Conservation (phyloP, 2,113 vertebrate genomes). For the Bujurquina vittata region DNA sequence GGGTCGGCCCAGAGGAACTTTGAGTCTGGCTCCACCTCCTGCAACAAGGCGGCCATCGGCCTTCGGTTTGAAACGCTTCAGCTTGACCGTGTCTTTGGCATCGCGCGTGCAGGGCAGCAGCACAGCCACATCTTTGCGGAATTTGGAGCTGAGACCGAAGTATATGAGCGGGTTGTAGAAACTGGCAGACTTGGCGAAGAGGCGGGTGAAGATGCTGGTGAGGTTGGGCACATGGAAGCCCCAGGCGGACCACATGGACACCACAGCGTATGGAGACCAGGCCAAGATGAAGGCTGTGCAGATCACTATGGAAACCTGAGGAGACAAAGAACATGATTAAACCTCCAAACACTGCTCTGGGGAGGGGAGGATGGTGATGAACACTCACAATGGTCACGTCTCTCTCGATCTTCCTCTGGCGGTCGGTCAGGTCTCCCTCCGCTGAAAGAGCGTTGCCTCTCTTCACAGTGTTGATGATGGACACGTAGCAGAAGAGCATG, state of each 20-base stretch:
- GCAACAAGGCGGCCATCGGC: slow-evolving; percentile 28
- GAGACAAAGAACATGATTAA: not conserved
- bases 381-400: slow-evolving; percentile 80
- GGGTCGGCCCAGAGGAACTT: not conserved
- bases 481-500: slow-evolving; percentile 83
- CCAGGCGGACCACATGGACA: slow-evolving; percentile 83
- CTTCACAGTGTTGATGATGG: slow-evolving; percentile 86
- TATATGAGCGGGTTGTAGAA: slow-evolving; percentile 90
- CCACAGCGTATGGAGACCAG: slow-evolving; percentile 84
- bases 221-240: slow-evolving; percentile 80
- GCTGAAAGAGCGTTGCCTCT: slow-evolving; percentile 77
- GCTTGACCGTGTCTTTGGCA: slow-evolving; percentile 74
- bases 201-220: slow-evolving; percentile 83
- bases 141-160: slow-evolving; percentile 89
- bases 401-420: slow-evolving; percentile 82
- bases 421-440: slow-evolving; percentile 77
- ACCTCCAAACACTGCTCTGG: rapidly evolving
- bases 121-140: slow-evolving; percentile 79
- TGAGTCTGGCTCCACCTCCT: slow-evolving; percentile 22
- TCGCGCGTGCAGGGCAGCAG: slow-evolving; percentile 79
- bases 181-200: slow-evolving; percentile 85
- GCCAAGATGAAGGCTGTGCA: slow-evolving; percentile 85
- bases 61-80: slow-evolving; percentile 81
- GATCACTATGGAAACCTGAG: slow-evolving; percentile 82
- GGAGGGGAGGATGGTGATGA: not conserved